Evolutionary conservation across 2,797 vertebrate genomes (phyloP).

Genomic region (Gymnoscopelus microlampas): DNA sequence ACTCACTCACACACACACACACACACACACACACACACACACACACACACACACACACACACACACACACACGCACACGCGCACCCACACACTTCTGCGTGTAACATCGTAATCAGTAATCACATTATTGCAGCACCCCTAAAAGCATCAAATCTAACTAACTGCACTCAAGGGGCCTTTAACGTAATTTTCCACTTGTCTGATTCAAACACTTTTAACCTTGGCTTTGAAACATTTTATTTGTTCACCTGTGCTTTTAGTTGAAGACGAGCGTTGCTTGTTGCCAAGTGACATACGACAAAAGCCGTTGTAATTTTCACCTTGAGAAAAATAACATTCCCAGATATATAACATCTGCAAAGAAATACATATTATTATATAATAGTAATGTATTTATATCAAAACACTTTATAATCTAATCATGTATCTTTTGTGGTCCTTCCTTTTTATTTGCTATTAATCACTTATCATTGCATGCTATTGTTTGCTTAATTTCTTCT

Average conservation of each 20-base stretch:
- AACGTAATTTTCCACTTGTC: conserved; percentile 15
- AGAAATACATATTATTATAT: too few relatives aligned
- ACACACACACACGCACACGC: not conserved
- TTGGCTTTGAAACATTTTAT: conserved; percentile 4
- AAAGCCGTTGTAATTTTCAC: not conserved
- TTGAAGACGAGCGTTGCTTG: not conserved
- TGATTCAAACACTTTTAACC: conserved; percentile 4
- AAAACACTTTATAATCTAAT: too few relatives aligned
- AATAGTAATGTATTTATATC: too few relatives aligned
- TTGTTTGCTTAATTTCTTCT: conserved; percentile 43
- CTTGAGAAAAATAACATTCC: too few relatives aligned
- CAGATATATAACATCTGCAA: too few relatives aligned
- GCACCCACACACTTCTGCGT: not conserved
- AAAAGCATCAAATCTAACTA: conserved; percentile 9
- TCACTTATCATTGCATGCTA: conserved; percentile 10
- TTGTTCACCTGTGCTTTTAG: conserved; percentile 5
- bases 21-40: too few relatives aligned
- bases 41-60: not conserved
- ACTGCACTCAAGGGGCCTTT: conserved; percentile 5
- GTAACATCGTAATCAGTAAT: not conserved
- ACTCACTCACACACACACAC: too few relatives aligned
- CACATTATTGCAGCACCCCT: not conserved
- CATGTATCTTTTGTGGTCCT: not conserved
- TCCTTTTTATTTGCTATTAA: not conserved
- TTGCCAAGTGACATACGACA: not conserved